phyloP scores from a whole-genome alignment of 1,140 invertebrate species.

The Hylyphantes graminicola region DNA sequence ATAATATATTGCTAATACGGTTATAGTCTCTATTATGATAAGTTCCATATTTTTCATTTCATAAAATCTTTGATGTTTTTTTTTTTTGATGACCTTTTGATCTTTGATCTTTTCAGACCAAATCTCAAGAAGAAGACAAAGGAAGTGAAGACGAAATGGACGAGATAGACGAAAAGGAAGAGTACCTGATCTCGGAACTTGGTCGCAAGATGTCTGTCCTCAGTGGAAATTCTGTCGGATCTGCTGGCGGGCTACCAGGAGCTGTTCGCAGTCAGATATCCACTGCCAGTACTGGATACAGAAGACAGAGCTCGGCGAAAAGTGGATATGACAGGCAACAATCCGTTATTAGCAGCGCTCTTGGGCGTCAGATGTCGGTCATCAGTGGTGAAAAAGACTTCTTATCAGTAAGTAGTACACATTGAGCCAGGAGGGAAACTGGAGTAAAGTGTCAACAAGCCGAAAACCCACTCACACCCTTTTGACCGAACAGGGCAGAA shows the following conservation, averaged over 20 bases:
- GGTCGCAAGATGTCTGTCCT: slow-evolving; percentile 1
- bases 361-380: slow-evolving; percentile 5
- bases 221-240: slow-evolving; percentile 13
- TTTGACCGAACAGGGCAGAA: too few species aligned
- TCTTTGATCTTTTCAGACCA: background rate
- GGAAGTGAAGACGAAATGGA: slow-evolving; percentile 56
- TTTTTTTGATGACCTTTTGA: too few species aligned
- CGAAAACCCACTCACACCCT: too few species aligned
- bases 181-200: slow-evolving; percentile 7
- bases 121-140: background rate
- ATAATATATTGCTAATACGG: too few species aligned
- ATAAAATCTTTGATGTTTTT: too few species aligned
- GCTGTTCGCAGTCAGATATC: slow-evolving; percentile 7
- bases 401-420: background rate
- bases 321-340: slow-evolving; percentile 8
- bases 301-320: background rate
- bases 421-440: too few species aligned
- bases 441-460: too few species aligned
- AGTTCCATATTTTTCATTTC: too few species aligned
- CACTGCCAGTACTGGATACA: background rate
- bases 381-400: background rate
- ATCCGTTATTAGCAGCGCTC: slow-evolving; percentile 1
- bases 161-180: background rate
- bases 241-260: background rate
- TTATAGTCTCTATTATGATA: too few species aligned